Evolutionary conservation across 2,888 invertebrate genomes (phyloP).

Genomic region (Ctenicera cuprea): DNA sequence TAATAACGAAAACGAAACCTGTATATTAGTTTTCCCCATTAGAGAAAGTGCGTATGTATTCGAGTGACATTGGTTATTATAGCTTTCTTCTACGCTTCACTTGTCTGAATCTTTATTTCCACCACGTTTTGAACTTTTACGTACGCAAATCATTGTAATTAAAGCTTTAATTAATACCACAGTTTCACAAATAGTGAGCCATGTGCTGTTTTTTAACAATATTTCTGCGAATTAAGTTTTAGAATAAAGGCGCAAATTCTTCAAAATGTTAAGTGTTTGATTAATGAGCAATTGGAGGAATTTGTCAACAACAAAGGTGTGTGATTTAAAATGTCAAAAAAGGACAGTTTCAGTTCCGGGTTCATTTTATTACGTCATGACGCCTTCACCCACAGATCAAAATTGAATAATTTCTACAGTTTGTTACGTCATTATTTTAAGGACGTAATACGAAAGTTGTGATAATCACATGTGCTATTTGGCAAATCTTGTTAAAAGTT

Average conservation of each 20-base stretch:
- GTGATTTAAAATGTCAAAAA: conserved; percentile 12
- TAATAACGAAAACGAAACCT: conserved; percentile 17
- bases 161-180: not conserved
- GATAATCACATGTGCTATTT: too few species aligned
- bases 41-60: conserved; percentile 24
- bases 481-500: too few species aligned
- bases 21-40: conserved; percentile 19
- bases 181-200: too few species aligned
- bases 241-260: not conserved
- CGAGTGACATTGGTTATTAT: not conserved
- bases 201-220: too few species aligned
- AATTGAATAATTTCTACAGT: not conserved
- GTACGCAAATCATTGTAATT: conserved; percentile 1
- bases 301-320: conserved; percentile 8
- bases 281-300: not conserved
- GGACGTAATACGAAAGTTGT: too few species aligned
- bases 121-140: not conserved
- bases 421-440: conserved; percentile 13
- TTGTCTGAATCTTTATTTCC: conserved; percentile 15
- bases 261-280: not conserved
- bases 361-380: conserved; percentile 25
- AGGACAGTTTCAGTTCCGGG: conserved; percentile 8
- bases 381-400: conserved; percentile 28
- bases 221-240: not conserved
- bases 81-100: conserved; percentile 24